These are phyloP conservation scores for Aegithalos caudatus DNA, from an alignment of 2,113 vertebrate species.

Conservation along the genomic window DNA sequence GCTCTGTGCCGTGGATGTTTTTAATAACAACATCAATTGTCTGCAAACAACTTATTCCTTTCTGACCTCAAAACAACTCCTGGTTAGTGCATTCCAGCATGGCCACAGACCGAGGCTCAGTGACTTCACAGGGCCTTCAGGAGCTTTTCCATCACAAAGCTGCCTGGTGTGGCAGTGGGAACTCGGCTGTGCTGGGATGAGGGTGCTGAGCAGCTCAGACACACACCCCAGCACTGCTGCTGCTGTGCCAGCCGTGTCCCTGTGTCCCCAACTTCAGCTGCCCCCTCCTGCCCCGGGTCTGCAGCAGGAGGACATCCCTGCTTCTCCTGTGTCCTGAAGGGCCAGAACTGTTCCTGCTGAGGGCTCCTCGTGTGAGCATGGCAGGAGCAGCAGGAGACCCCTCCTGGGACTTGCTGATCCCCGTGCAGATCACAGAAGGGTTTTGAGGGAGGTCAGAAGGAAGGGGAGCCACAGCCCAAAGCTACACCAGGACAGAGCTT, in stretches of 20 bases:
- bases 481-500: not conserved
- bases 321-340: not conserved
- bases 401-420: not conserved
- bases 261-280: not conserved
- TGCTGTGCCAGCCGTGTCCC: not conserved
- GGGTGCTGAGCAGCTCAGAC: not conserved
- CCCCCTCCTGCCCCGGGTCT: not conserved
- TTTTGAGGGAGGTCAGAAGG: not conserved
- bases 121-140: conserved; percentile 9
- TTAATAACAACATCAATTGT: conserved; percentile 65
- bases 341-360: not conserved
- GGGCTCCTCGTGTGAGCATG: rapidly evolving
- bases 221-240: rapidly evolving
- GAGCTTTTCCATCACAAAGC: conserved; percentile 4
- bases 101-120: conserved; percentile 21
- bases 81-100: conserved; percentile 50
- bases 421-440: not conserved
- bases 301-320: not conserved
- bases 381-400: not conserved
- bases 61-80: conserved; percentile 62
- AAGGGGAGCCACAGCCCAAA: not conserved
- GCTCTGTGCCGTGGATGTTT: conserved; percentile 47
- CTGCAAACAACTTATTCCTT: conserved; percentile 58
- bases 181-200: not conserved
- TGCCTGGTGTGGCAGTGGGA: not conserved